Conservation (phyloP, 2,797 vertebrate genomes). For the Pelochelys cantorii region DNA sequence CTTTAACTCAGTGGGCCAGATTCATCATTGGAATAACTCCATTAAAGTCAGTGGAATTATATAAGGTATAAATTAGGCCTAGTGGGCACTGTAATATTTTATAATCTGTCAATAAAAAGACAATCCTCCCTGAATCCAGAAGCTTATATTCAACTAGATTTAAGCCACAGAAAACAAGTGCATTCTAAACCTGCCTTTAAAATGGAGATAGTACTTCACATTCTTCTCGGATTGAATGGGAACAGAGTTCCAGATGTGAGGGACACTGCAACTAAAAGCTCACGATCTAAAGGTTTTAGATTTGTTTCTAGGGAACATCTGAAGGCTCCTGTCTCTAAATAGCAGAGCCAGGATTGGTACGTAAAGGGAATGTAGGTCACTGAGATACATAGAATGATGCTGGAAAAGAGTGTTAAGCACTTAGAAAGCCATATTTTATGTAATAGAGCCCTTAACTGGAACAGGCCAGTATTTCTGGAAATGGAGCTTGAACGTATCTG, state of each 20-base stretch:
- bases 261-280: not conserved
- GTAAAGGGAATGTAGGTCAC: not conserved
- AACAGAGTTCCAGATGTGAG: not conserved
- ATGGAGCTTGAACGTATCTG: not conserved
- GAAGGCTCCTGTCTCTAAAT: not conserved
- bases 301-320: not conserved
- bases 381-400: not conserved
- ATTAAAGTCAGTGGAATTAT: not conserved
- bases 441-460: not conserved
- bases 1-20: rapidly evolving
- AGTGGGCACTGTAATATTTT: not conserved
- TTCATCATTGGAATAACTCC: not conserved
- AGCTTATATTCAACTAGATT: not conserved
- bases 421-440: not conserved
- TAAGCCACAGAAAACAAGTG: not conserved
- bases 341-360: not conserved
- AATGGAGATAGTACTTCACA: not conserved
- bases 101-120: not conserved
- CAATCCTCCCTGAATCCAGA: not conserved
- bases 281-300: not conserved
- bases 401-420: not conserved
- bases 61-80: not conserved
- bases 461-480: not conserved
- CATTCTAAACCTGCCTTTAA: not conserved
- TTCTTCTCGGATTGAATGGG: not conserved